Conservation (phyloP, 2,113 vertebrate genomes). For the Dicentrarchus labrax region DNA sequence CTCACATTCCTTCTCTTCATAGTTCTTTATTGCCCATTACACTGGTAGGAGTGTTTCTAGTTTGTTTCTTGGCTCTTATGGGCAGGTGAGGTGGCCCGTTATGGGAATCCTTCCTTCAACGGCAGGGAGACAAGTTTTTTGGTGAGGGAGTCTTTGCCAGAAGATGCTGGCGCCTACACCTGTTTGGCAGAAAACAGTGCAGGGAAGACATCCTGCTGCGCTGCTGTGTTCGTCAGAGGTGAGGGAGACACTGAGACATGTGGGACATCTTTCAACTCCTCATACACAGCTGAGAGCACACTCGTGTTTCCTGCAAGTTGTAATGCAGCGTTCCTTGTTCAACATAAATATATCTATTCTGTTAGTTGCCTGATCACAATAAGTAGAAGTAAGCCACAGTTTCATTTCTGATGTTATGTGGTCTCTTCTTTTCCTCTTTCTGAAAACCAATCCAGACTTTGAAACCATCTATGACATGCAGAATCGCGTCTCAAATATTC, state of each 20-base stretch:
- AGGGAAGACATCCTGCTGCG: conserved; percentile 82
- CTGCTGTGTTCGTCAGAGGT: conserved; percentile 80
- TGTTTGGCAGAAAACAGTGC: conserved; percentile 81
- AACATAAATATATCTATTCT: background rate
- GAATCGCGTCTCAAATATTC: conserved; percentile 4
- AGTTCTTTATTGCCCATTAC: background rate
- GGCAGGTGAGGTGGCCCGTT: conserved; percentile 79
- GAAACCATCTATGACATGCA: conserved; percentile 64
- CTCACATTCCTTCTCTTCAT: background rate
- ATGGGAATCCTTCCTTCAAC: conserved; percentile 72
- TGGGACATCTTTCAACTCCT: too few relatives aligned
- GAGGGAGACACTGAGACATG: background rate
- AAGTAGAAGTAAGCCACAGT: background rate
- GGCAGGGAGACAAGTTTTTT: conserved; percentile 65
- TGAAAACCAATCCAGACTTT: conserved; percentile 70
- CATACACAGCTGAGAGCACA: too few relatives aligned
- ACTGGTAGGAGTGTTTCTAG: background rate
- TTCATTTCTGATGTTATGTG: conserved; percentile 30
- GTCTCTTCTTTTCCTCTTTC: conserved; percentile 28
- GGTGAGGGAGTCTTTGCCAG: conserved; percentile 82
- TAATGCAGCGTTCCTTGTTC: background rate
- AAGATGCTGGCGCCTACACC: conserved; percentile 84
- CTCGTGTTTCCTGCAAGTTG: background rate
- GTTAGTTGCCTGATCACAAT: background rate
- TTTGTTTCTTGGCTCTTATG: conserved; percentile 21